Conservation (phyloP, 2,888 invertebrate species). For the Andrena minutula region DNA sequence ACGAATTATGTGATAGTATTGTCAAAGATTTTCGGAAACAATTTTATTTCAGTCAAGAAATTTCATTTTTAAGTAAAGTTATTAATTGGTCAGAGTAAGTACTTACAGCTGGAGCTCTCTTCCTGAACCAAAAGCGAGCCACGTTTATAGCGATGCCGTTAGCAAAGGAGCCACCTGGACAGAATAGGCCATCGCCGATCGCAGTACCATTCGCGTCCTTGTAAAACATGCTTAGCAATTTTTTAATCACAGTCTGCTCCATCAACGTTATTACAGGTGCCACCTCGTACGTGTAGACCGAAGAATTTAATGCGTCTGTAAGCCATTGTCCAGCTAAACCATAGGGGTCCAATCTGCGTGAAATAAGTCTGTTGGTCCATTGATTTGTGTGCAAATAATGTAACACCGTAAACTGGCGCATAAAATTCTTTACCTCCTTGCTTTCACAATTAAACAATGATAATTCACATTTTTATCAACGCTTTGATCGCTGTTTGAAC, state of each 20-base stretch:
- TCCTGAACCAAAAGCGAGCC: slow-evolving; percentile 85
- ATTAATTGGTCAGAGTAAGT: neutral
- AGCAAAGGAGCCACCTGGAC: slow-evolving; percentile 87
- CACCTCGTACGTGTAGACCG: slow-evolving; percentile 87
- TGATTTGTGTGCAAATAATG: neutral
- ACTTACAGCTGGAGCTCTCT: slow-evolving; percentile 84
- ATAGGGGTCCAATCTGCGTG: slow-evolving; percentile 85
- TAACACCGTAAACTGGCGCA: neutral
- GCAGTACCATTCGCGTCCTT: slow-evolving; percentile 80
- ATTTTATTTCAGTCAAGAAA: neutral
- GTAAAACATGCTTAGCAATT: slow-evolving; percentile 86
- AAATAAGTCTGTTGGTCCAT: slow-evolving; percentile 2
- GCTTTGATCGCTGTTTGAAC: no score
- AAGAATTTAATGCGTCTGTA: slow-evolving; percentile 86
- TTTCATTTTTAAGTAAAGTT: neutral
- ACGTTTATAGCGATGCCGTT: slow-evolving; percentile 87
- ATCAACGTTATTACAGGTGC: slow-evolving; percentile 87
- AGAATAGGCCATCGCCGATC: slow-evolving; percentile 86
- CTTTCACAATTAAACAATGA: no score
- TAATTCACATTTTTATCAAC: no score
- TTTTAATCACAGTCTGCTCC: slow-evolving; percentile 85
- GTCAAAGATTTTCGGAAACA: slow-evolving; percentile 9
- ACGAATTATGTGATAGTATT: neutral
- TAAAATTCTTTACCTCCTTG: no score
- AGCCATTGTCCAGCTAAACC: slow-evolving; percentile 86